Evolutionary conservation across 2,888 invertebrate species (phyloP).

Genomic region (Chironomus tentans): DNA sequence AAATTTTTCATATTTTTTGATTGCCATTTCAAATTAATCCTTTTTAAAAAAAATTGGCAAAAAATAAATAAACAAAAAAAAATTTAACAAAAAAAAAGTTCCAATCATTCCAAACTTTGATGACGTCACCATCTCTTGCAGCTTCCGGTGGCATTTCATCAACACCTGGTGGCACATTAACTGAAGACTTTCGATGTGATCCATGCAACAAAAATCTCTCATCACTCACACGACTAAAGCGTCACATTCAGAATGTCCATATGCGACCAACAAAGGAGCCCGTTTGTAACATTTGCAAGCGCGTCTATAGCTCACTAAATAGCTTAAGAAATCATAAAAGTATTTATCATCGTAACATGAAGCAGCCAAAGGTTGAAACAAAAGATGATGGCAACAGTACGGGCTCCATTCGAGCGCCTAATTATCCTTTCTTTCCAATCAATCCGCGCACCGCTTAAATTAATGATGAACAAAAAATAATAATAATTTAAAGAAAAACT

Average conservation of each 20-base stretch:
- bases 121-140: constrained; percentile 33
- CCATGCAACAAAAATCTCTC: constrained; percentile 86
- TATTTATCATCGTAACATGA: constrained; percentile 77
- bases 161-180: constrained; percentile 32
- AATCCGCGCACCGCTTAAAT: constrained; percentile 36
- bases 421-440: constrained; percentile 36
- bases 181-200: constrained; percentile 83
- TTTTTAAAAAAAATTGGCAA: not conserved
- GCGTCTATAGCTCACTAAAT: constrained; percentile 85
- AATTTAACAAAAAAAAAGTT: constrained; percentile 29
- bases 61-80: constrained; percentile 28
- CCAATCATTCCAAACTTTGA: constrained; percentile 33
- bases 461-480: not conserved
- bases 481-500: constrained; percentile 32
- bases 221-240: constrained; percentile 77
- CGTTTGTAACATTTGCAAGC: constrained; percentile 85
- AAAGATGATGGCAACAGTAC: constrained; percentile 25
- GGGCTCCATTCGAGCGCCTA: constrained; percentile 28
- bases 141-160: constrained; percentile 31
- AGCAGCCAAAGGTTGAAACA: constrained; percentile 52
- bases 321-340: constrained; percentile 87
- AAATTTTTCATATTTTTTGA: not conserved
- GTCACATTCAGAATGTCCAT: constrained; percentile 87
- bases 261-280: constrained; percentile 84
- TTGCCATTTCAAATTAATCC: not conserved